A percentile compares a stretch with the other conserved stretches of the same genome.
phyloP scores from a whole-genome alignment of 2,797 vertebrate genomes.

The Syncerus caffer region DNA sequence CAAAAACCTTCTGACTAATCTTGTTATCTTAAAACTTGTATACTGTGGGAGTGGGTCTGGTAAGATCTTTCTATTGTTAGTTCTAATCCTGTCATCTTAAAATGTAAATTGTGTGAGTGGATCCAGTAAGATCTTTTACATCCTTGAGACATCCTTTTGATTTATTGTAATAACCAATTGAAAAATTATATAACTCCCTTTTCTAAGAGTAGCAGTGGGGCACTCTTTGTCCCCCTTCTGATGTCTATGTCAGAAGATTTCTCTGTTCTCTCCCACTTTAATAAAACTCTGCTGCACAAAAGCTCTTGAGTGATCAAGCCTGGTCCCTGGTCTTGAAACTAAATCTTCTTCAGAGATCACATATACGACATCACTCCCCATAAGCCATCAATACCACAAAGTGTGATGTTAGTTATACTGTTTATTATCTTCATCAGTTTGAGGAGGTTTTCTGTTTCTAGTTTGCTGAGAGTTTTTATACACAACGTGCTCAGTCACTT shows the following conservation, averaged over 20 bases:
- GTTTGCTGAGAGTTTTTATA: neutral
- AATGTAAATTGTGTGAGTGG: neutral
- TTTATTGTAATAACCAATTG: neutral
- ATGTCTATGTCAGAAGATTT: neutral
- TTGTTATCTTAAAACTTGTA: neutral
- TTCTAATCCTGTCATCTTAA: neutral
- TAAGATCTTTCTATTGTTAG: neutral
- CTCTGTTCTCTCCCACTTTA: neutral
- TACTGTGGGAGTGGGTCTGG: neutral
- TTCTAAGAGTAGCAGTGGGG: neutral
- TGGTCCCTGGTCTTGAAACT: neutral
- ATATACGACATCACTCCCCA: fast-evolving
- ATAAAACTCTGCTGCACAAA: neutral
- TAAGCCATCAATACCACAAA: neutral
- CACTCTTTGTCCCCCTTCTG: neutral
- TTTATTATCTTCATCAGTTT: neutral
- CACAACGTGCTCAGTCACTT: neutral
- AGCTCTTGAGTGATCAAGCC: neutral
- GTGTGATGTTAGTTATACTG: neutral
- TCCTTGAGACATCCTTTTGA: neutral
- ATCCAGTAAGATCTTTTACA: neutral
- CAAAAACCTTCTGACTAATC: neutral
- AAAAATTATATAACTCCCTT: neutral
- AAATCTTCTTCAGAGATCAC: neutral
- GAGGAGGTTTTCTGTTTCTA: neutral